Base-by-base conservation (phyloP, 1,140 invertebrate genomes). In the Ptiloglossa arizonensis region DNA sequence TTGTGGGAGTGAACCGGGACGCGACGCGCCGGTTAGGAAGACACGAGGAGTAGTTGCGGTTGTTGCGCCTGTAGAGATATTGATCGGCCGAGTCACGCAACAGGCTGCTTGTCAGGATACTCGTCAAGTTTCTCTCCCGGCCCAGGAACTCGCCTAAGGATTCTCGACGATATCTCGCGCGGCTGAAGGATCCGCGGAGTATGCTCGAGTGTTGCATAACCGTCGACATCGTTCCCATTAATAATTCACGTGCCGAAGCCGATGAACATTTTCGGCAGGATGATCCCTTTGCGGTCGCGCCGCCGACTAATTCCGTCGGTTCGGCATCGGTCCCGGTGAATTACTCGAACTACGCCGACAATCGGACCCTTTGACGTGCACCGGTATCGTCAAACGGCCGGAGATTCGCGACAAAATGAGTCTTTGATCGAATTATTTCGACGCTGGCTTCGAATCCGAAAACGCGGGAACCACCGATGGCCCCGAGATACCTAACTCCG, bases 11-110 rank as follows among this genome's bases (percentile, higher is more conserved):
- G n/a, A n/a, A n/a, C n/a, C n/a, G 22, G 19, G 75, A 66, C 50
- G 71, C 62, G 59, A 67, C 11, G 29, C 52, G 38, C 41, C 15
- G 44, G 44, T 41, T 15, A 64, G 52, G 56, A 63, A 66, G 80
- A 72, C 46, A 79, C 62, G 62, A 72, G 63, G 70, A 76, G 69
- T 22, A 74, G 62, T 50, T 35, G 54, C 52, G 81, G 78, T 70
- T 81, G 81, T 85, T 82, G 82, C 83, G 83, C 80, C 76, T 66
- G 79, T 79, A 81, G 67, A 87, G 86, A 89, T 90, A 90, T 90
- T 88, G 89, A 90, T 90, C 88, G 88, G 32, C 32, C 63, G 67
- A 82, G 87, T 88, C 87, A 90, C 89, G 89, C 89, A 90, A 90
- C 89, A 90, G 89, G 89, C 89, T 87, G 88, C 87, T 87, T 88